Conservation (phyloP, 1,140 invertebrate species). For the Bombus huntii region DNA sequence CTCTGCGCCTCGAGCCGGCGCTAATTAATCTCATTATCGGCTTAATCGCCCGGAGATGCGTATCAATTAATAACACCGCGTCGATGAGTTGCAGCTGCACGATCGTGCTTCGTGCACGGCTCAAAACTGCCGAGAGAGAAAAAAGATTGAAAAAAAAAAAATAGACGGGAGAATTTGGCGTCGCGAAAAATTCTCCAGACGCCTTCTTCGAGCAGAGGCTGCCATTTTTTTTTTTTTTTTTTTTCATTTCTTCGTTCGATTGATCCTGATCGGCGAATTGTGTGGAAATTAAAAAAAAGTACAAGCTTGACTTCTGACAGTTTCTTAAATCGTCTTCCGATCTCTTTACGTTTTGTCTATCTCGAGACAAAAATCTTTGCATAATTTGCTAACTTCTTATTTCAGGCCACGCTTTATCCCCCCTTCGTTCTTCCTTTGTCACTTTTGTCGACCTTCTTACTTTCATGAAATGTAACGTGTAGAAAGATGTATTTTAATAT, state of each 20-base stretch:
- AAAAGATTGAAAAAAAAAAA: neutral
- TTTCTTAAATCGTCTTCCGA: too few relatives aligned
- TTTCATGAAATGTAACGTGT: too few relatives aligned
- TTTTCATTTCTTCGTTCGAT: conserved; percentile 9
- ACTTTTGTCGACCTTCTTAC: too few relatives aligned
- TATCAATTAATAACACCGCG: conserved; percentile 67
- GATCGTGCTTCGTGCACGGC: neutral
- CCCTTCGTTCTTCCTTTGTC: too few relatives aligned
- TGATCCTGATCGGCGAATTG: neutral
- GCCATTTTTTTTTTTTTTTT: neutral
- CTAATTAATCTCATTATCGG: conserved; percentile 69
- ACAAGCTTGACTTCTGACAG: too few relatives aligned
- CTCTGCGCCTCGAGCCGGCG: conserved; percentile 25
- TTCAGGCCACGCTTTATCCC: too few relatives aligned
- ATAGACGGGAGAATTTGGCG: neutral
- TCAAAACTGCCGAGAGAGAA: neutral
- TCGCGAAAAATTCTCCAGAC: neutral
- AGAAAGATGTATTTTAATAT: too few relatives aligned
- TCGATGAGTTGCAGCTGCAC: conserved; percentile 35
- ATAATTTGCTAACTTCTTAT: too few relatives aligned
- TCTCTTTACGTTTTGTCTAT: too few relatives aligned
- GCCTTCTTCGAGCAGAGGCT: neutral
- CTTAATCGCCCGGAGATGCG: conserved; percentile 63
- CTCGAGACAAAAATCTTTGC: too few relatives aligned
- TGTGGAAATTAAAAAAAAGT: neutral